These are phyloP conservation scores for Furcula furcula DNA, from an alignment of 2,888 invertebrate genomes.

Conservation along the genomic window DNA sequence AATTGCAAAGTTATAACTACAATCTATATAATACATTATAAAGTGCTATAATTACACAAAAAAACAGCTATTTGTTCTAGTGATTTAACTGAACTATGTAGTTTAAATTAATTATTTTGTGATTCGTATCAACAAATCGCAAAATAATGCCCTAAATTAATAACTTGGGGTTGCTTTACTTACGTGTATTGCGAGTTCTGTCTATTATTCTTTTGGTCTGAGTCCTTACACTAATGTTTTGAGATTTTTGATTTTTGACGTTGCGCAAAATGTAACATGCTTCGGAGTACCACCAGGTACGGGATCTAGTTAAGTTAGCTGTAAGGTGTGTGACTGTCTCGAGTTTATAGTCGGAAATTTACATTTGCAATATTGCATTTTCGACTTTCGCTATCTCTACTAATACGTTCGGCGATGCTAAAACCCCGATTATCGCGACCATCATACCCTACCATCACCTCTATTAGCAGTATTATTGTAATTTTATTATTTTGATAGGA, in stretches of 20 bases:
- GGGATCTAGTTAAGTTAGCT: slow-evolving; percentile 56
- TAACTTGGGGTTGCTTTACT: too few relatives aligned
- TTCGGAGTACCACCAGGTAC: slow-evolving; percentile 64
- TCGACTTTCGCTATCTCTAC: slow-evolving; percentile 47
- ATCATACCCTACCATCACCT: too few relatives aligned
- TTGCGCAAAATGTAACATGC: slow-evolving; percentile 28
- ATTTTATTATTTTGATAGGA: too few relatives aligned
- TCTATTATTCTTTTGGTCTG: slow-evolving; percentile 60
- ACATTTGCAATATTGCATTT: slow-evolving; percentile 37
- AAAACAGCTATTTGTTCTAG: too few relatives aligned
- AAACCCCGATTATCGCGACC: slow-evolving; percentile 56
- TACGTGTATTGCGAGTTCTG: neutral
- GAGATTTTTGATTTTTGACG: slow-evolving; percentile 40
- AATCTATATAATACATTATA: too few relatives aligned
- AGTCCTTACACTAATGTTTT: slow-evolving; percentile 48
- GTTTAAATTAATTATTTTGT: too few relatives aligned
- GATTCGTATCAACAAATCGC: too few relatives aligned
- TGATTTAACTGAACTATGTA: too few relatives aligned
- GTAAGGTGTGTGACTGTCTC: slow-evolving; percentile 71
- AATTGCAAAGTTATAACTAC: too few relatives aligned
- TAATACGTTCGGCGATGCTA: slow-evolving; percentile 45
- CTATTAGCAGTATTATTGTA: too few relatives aligned
- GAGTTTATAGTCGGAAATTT: slow-evolving; percentile 44
- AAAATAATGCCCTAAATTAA: too few relatives aligned
- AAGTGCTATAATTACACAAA: too few relatives aligned